A percentile compares a stretch with the other conserved stretches of the same genome.
These are phyloP conservation scores for Pantala flavescens DNA, from an alignment of 1,140 invertebrate genomes.

Conservation along the genomic window DNA sequence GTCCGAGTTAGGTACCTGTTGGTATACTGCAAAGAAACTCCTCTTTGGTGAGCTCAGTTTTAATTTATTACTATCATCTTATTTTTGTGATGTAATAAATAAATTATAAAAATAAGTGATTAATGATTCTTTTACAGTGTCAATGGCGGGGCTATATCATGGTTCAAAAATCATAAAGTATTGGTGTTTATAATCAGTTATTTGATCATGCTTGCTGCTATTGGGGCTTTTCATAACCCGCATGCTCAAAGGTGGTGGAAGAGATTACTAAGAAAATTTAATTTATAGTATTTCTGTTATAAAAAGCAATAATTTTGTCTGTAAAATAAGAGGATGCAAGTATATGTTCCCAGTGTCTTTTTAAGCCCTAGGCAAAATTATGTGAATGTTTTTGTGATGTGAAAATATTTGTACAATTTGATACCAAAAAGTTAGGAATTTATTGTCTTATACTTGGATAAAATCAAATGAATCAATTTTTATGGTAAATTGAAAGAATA, in stretches of 20 bases:
- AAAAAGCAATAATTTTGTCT: not conserved
- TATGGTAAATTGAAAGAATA: no score
- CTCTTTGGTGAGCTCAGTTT: slow-evolving; percentile 15
- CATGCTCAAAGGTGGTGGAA: slow-evolving; percentile 4
- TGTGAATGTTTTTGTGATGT: no score
- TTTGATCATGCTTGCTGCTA: slow-evolving; percentile 35
- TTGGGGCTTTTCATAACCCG: slow-evolving; percentile 36
- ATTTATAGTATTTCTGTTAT: not conserved
- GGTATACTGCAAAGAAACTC: slow-evolving; percentile 50
- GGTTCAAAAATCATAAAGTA: slow-evolving; percentile 38
- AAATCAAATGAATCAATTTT: no score
- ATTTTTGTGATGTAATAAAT: no score
- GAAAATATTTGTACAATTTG: no score
- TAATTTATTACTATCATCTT: no score
- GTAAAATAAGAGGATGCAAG: no score
- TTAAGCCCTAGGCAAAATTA: no score
- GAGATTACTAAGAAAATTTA: not conserved
- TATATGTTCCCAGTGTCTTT: no score
- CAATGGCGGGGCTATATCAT: slow-evolving; percentile 25
- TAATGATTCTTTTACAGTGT: not conserved
- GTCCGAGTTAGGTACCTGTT: slow-evolving; percentile 65
- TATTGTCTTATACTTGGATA: no score
- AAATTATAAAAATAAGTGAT: no score
- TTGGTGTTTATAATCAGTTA: slow-evolving; percentile 38
- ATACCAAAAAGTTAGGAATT: no score